Evolutionary conservation across 1,140 invertebrate genomes (phyloP), one percentile per base, ranked within the genome.

Genomic region (Elymnias hypermnestra): DNA sequence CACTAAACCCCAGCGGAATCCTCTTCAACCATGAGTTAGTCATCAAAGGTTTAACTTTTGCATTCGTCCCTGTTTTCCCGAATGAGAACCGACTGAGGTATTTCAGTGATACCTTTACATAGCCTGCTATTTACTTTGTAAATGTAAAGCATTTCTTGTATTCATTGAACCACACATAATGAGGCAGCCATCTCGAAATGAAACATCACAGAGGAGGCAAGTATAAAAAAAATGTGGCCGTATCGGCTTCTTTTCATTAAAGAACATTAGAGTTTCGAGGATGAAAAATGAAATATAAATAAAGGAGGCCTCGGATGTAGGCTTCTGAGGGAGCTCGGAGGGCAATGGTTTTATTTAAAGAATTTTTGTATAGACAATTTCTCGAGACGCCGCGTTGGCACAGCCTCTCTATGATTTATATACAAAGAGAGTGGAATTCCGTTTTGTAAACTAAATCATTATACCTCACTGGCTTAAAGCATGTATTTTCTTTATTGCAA

Each of bases 211-310:
- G 33, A 38, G 18, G 14, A 25, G 29, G 35, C 29, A 22, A 35
- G 31, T 37, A n/a, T 56, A 58, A 65, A 58, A 33, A 68, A 68
- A 62, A 56, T 57, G 48, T 57, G 55, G 51, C 33, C 50, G 50
- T 71, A 74, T 73, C 73, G 67, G 58, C 58, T 65, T 71, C 68
- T 63, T 74, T 82, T 78, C 74, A 78, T 82, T 76, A 72, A 67
- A 65, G 63, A 72, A 78, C 77, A 76, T 82, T 78, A 82, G 72
- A 78, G 69, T 72, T 71, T 66, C 21, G 42, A 52, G 63, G 69
- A 70, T 72, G 68, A 77, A 74, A 76, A 76, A 76, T 72, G 71
- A 66, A 72, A 71, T 61, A 76, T 76, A 73, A 79, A 81, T 73
- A 74, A 63, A 50, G 39, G 48, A 57, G 41, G 49, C 52, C 48